Percentiles rank a stretch among this genome's conserved stretches.
These are phyloP conservation scores for Egretta garzetta DNA, from an alignment of 2,113 vertebrate species.

Conservation along the genomic window DNA sequence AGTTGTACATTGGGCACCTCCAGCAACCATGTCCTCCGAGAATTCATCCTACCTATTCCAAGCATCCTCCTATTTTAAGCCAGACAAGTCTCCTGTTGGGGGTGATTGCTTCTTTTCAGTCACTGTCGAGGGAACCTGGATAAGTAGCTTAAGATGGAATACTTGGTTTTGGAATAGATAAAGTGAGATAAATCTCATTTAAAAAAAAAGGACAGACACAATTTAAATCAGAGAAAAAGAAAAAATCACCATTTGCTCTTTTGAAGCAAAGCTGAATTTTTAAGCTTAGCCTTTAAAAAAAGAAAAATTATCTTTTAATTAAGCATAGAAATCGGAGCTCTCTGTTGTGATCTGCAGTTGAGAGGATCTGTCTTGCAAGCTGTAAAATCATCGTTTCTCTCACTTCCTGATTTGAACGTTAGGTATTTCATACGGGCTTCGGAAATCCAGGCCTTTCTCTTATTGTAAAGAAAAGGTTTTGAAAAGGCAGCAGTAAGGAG, in stretches of 20 bases:
- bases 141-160: background rate
- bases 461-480: background rate
- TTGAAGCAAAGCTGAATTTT: background rate
- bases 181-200: background rate
- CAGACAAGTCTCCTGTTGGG: background rate
- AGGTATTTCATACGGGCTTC: background rate
- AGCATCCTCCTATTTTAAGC: background rate
- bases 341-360: background rate
- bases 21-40: background rate
- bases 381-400: background rate
- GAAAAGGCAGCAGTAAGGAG: background rate
- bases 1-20: background rate
- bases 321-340: background rate
- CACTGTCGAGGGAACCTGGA: background rate
- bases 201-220: background rate
- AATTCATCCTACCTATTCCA: background rate
- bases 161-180: background rate
- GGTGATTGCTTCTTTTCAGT: background rate
- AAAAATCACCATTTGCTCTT: background rate
- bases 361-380: background rate
- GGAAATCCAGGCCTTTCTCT: background rate
- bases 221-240: background rate
- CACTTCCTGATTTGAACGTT: background rate
- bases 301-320: background rate
- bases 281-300: background rate